Percentiles rank a stretch among this genome's conserved stretches.
Conservation (phyloP, 2,113 vertebrate genomes). For the Pomatorhinus ruficollis region DNA sequence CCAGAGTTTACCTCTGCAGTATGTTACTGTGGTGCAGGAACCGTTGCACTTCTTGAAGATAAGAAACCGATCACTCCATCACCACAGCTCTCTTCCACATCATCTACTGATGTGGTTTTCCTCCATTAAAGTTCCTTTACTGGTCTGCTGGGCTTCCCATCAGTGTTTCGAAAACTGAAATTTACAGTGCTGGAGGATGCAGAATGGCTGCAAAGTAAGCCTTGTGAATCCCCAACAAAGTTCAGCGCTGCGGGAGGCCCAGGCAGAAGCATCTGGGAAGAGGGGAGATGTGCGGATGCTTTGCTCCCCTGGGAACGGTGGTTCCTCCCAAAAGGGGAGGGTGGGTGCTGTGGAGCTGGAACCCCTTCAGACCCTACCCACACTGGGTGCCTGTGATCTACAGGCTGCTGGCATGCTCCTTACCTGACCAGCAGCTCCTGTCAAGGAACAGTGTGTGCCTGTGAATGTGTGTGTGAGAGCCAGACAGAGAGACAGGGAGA, state of each 20-base stretch:
- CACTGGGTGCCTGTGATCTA: fast-evolving
- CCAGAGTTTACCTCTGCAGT: background rate
- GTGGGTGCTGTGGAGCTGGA: background rate
- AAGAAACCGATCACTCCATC: background rate
- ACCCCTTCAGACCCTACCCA: background rate
- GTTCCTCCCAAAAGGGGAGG: background rate
- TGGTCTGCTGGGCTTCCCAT: background rate
- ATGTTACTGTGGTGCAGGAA: background rate
- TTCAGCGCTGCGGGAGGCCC: background rate
- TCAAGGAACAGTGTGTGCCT: background rate
- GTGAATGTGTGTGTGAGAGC: background rate
- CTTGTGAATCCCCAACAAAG: background rate
- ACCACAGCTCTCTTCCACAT: background rate
- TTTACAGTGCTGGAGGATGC: background rate
- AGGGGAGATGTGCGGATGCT: background rate
- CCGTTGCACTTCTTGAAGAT: background rate
- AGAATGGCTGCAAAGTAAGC: background rate
- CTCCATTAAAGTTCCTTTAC: background rate
- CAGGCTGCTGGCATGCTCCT: fast-evolving
- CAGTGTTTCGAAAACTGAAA: background rate
- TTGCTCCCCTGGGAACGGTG: background rate
- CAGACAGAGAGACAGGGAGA: background rate
- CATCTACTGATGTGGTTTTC: background rate
- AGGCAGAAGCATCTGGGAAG: background rate
- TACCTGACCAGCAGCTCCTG: background rate